Percentiles rank a stretch among this genome's conserved stretches.
Conservation (phyloP, 2,888 invertebrate species). For the Melipona bicolor region DNA sequence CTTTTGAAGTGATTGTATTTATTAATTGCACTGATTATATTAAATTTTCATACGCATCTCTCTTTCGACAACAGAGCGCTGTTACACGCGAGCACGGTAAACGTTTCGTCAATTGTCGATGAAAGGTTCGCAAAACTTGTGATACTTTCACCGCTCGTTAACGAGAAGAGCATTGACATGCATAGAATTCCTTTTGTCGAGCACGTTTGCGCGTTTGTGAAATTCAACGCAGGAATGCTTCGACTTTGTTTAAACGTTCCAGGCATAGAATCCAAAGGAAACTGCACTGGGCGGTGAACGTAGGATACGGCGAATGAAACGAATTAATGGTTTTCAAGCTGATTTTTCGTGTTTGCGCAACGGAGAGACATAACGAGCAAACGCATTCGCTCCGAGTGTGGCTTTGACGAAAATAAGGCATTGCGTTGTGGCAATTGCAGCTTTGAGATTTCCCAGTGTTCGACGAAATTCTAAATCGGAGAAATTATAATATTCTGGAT, state of each 20-base stretch:
- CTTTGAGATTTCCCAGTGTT: not conserved
- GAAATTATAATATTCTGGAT: not conserved
- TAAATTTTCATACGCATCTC: not conserved
- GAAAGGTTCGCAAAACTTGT: slow-evolving; percentile 61
- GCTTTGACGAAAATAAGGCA: not conserved
- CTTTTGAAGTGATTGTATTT: no score
- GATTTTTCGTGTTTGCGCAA: slow-evolving; percentile 49
- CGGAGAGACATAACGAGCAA: slow-evolving; percentile 8
- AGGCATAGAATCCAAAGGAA: slow-evolving; percentile 16
- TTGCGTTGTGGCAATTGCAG: not conserved
- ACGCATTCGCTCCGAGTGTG: not conserved
- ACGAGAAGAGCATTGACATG: slow-evolving; percentile 48
- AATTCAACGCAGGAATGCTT: slow-evolving; percentile 34
- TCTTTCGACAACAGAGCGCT: not conserved
- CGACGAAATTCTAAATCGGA: not conserved
- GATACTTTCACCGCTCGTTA: slow-evolving; percentile 63
- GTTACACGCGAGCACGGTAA: slow-evolving; percentile 25
- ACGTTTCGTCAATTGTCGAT: slow-evolving; percentile 32
- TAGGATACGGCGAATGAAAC: slow-evolving; percentile 27
- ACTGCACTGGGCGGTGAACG: slow-evolving; percentile 29
- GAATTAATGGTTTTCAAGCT: slow-evolving; percentile 31
- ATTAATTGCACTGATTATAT: no score
- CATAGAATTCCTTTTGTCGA: slow-evolving; percentile 52
- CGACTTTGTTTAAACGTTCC: slow-evolving; percentile 47
- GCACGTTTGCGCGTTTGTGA: slow-evolving; percentile 42